Evolutionary conservation across 2,888 invertebrate genomes (phyloP).

Genomic region (Panopea generosa): DNA sequence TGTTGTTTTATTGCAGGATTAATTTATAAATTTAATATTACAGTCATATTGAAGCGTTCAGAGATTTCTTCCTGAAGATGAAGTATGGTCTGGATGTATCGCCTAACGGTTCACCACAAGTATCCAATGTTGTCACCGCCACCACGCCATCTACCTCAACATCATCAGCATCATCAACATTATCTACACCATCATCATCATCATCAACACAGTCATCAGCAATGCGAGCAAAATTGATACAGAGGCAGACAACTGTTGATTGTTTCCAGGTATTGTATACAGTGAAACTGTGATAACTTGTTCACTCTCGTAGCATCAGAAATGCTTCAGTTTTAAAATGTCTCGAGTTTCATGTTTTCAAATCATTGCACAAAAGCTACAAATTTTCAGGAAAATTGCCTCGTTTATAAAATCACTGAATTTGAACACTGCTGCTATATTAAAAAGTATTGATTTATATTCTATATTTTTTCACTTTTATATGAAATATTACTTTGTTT

Average conservation of each 20-base stretch:
- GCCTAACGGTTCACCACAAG: conserved; percentile 54
- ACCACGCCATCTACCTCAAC: background rate
- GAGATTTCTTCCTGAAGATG: conserved; percentile 74
- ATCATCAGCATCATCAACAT: conserved; percentile 6
- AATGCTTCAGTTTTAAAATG: too few relatives aligned
- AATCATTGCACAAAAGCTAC: too few relatives aligned
- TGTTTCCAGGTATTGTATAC: conserved; percentile 78
- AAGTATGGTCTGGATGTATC: conserved; percentile 43
- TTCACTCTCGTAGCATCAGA: background rate
- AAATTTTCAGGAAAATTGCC: too few relatives aligned
- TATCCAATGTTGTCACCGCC: conserved; percentile 9
- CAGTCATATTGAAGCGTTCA: conserved; percentile 76
- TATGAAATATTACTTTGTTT: too few relatives aligned
- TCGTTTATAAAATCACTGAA: too few relatives aligned
- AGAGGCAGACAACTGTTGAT: conserved; percentile 76
- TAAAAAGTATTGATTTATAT: too few relatives aligned
- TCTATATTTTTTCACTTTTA: too few relatives aligned
- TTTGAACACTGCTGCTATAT: too few relatives aligned
- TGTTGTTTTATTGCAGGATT: too few relatives aligned
- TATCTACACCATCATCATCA: conserved; percentile 4
- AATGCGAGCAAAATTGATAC: conserved; percentile 27
- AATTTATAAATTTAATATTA: too few relatives aligned
- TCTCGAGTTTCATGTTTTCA: too few relatives aligned
- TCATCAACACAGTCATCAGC: conserved; percentile 8
- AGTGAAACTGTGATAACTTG: too few relatives aligned